phyloP scores from a whole-genome alignment of 2,888 invertebrate genomes.

The Andrena hattorfiana region DNA sequence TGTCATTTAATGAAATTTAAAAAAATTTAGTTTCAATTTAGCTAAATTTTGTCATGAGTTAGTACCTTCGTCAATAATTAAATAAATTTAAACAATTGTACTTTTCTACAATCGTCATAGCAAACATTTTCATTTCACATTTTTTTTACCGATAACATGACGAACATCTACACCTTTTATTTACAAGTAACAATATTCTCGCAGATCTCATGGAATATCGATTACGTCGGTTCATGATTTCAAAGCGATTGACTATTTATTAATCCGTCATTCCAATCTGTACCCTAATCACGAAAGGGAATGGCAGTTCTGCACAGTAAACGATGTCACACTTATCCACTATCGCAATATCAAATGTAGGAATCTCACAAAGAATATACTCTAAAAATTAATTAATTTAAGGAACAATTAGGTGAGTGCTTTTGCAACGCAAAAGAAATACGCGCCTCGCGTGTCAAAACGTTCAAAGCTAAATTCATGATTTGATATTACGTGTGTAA shows the following conservation, averaged over 20 bases:
- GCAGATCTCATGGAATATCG: not conserved
- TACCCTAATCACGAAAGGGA: not conserved
- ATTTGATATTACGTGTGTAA: not conserved
- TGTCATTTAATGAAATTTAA: too few relatives aligned
- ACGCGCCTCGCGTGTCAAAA: not conserved
- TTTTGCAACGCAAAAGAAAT: not conserved
- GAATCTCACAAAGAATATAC: too few relatives aligned
- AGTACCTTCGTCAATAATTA: too few relatives aligned
- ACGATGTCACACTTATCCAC: not conserved
- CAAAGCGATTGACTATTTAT: constrained; percentile 1
- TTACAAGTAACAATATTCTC: not conserved
- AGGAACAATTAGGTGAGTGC: not conserved
- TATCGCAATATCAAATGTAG: not conserved
- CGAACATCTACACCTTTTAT: too few relatives aligned
- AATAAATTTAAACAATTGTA: too few relatives aligned
- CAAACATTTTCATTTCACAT: too few relatives aligned
- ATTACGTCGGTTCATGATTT: not conserved
- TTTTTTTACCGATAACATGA: too few relatives aligned
- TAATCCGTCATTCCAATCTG: constrained; percentile 3
- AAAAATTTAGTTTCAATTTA: too few relatives aligned
- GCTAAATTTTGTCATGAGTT: too few relatives aligned
- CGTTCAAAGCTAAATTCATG: not conserved
- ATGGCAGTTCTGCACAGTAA: not conserved
- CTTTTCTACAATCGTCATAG: too few relatives aligned
- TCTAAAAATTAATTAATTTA: not conserved